Evolutionary conservation across 2,113 vertebrate genomes (phyloP).

Genomic region (Colistium nudipinnis): DNA sequence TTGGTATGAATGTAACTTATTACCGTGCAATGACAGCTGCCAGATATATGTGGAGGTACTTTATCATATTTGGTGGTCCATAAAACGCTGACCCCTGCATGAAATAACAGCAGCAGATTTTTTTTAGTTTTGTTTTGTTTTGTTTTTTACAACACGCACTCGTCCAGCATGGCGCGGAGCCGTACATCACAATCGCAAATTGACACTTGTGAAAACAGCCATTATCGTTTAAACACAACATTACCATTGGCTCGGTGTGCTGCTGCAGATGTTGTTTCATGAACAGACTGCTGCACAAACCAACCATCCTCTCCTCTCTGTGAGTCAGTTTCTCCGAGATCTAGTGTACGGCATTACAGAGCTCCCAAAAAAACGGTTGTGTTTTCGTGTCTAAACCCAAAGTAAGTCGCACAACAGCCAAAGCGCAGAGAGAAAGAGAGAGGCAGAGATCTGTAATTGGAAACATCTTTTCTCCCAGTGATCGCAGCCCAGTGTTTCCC

Average conservation of each 20-base stretch:
- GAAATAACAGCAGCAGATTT: conserved; percentile 42
- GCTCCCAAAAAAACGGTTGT: conserved; percentile 11
- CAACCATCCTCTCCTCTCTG: conserved; percentile 1
- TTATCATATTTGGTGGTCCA: conserved; percentile 41
- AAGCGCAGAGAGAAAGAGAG: conserved; percentile 44
- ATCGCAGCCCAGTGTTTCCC: conserved; percentile 78
- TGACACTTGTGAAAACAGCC: conserved; percentile 55
- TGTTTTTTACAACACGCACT: conserved; percentile 31
- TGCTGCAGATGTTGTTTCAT: conserved; percentile 55
- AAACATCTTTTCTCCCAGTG: conserved; percentile 82
- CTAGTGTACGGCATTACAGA: not conserved
- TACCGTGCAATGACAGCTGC: conserved; percentile 46
- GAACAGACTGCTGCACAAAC: conserved; percentile 24
- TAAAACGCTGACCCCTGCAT: conserved; percentile 27
- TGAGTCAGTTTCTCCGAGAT: conserved; percentile 15
- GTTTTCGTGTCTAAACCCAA: conserved; percentile 1
- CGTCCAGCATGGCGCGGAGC: conserved; percentile 20
- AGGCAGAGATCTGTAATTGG: conserved; percentile 83
- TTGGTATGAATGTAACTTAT: conserved; percentile 42
- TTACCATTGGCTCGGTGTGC: conserved; percentile 58
- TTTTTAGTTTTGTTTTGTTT: too few species aligned
- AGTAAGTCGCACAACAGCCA: conserved; percentile 1
- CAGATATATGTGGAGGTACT: conserved; percentile 23
- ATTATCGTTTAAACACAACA: conserved; percentile 61
- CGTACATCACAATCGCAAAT: conserved; percentile 52